Evolutionary conservation across 2,797 vertebrate genomes (phyloP), one percentile per base, ranked within the genome.

Genomic region (Trachops cirrhosus): DNA sequence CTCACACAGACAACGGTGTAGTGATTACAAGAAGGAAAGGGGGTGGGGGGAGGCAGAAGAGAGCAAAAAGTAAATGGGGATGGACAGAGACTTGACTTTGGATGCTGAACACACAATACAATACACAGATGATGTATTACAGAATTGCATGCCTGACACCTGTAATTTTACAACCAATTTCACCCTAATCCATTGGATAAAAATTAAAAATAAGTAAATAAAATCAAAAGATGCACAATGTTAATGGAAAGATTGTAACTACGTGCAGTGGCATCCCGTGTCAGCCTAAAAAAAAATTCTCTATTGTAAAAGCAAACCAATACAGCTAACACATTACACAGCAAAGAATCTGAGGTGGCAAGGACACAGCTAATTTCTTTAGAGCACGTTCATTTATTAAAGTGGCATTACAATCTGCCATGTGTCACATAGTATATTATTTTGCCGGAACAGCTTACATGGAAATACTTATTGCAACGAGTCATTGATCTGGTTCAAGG

Each of bases 381-480:
- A 93, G 39, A 94, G 80, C 74, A 90, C 73, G 64, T 39, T 96
- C 91, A 97, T 97, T 97, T 97, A 95, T 96, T 96, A 97, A 86
- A 96, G 86, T 89, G 96, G 79, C 86, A 91, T 89, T 64, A 95
- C 86, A 96, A 91, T 97, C 96, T 96, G 89, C 86, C 78, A 14
- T 48, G 54, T 97, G 95, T 96, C 96, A 95, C 75, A 89, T 0
- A 85, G 54, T 86, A 11, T 64, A 94, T 87, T 96, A 97, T 95
- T 97, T 95, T 97, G 89, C 97, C 91, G 46, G 75, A 96, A 94
- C 44, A 96, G 96, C 74, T 93, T 96, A 96, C 82, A 97, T 96
- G 95, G 94, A 97, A 97, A 98, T 96, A 97, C 94, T 95, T 95
- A 94, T 44, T 93, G 91, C 91, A 95, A 96, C 9, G 24, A 97